Evolutionary conservation across 1,140 invertebrate species (phyloP).

Genomic region (Cydia fagiglandana): DNA sequence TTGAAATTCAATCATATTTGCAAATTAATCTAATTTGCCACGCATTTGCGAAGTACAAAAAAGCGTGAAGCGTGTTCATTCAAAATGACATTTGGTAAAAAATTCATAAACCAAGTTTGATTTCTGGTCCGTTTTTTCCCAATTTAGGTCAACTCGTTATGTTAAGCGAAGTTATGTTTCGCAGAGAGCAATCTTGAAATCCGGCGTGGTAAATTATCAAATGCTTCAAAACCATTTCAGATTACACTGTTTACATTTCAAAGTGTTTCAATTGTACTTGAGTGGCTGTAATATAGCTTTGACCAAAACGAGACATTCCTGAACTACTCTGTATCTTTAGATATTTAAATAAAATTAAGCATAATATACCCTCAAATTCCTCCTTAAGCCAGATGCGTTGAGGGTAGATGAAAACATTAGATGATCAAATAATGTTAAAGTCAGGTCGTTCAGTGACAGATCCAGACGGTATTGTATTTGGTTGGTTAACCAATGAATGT

Average conservation of each 20-base stretch:
- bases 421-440: too few relatives aligned
- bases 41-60: background rate
- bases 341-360: too few relatives aligned
- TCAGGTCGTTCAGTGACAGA: too few relatives aligned
- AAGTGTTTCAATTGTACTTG: background rate
- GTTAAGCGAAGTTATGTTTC: constrained; percentile 20
- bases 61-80: background rate
- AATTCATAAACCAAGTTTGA: constrained; percentile 3
- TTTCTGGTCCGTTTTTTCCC: constrained; percentile 10
- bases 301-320: background rate
- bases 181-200: background rate
- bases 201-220: background rate
- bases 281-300: background rate
- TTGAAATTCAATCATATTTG: constrained; percentile 6
- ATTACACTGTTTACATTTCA: too few relatives aligned
- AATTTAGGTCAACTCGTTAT: constrained; percentile 20
- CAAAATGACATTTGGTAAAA: background rate
- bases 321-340: too few relatives aligned
- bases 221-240: background rate
- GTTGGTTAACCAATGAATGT: too few relatives aligned
- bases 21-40: constrained; percentile 10
- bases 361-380: too few relatives aligned
- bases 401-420: too few relatives aligned
- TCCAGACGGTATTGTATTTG: too few relatives aligned
- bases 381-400: too few relatives aligned